These are phyloP conservation scores for Drosophila mulleri DNA, from an alignment of 2,888 invertebrate species.

Conservation along the genomic window DNA sequence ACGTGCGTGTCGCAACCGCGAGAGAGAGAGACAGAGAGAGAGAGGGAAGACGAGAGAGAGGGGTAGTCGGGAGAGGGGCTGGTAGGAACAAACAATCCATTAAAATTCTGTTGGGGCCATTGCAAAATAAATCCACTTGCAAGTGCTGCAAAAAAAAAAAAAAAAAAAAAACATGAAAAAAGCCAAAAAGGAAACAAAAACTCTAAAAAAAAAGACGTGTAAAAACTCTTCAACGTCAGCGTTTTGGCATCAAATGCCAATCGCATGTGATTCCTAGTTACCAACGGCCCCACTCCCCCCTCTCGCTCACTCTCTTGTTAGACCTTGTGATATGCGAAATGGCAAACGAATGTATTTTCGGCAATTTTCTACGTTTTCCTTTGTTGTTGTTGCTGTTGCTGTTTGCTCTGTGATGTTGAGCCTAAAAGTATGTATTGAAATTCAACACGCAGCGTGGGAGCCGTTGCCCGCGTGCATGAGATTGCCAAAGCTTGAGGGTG, in stretches of 20 bases:
- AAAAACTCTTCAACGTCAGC: conserved; percentile 75
- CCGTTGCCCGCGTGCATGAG: conserved; percentile 24
- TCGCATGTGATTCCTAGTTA: conserved; percentile 76
- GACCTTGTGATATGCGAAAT: conserved; percentile 68
- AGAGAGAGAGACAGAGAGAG: background rate
- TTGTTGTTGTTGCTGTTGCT: conserved; percentile 3
- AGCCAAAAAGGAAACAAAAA: conserved; percentile 17
- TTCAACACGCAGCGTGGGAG: conserved; percentile 75
- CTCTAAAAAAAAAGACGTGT: conserved; percentile 16
- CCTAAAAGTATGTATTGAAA: conserved; percentile 78
- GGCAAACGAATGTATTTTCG: conserved; percentile 78
- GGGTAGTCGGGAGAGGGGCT: background rate
- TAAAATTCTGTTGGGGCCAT: conserved; percentile 78
- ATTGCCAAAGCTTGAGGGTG: conserved; percentile 34
- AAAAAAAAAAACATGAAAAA: conserved; percentile 8
- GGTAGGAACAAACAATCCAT: conserved; percentile 54
- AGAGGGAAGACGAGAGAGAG: background rate
- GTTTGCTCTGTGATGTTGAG: conserved; percentile 56
- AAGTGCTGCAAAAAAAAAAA: conserved; percentile 62
- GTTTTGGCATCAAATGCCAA: conserved; percentile 79
- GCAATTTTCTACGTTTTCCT: conserved; percentile 8
- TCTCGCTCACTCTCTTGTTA: background rate
- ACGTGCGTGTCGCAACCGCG: conserved; percentile 49
- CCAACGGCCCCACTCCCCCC: background rate
- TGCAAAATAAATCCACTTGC: conserved; percentile 81